Evolutionary conservation across 1,140 invertebrate genomes (phyloP).

Genomic region (Mercenaria mercenaria): DNA sequence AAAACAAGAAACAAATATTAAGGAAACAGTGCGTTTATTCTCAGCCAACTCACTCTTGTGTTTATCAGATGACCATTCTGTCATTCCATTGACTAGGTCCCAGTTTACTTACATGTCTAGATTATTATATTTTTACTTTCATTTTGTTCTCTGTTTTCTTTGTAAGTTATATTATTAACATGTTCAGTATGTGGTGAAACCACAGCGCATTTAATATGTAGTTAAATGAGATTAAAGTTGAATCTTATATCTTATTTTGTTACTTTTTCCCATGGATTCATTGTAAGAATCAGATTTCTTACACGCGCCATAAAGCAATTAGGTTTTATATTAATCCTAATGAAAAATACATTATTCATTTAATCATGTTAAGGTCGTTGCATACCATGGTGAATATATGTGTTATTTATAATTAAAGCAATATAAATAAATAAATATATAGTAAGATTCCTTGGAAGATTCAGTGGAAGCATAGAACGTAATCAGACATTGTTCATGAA

Average conservation of each 20-base stretch:
- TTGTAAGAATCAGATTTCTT: neutral
- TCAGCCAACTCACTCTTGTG: too few species aligned
- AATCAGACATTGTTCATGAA: too few species aligned
- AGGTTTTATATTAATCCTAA: neutral
- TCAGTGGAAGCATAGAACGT: too few species aligned
- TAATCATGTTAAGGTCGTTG: neutral
- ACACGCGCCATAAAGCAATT: constrained; percentile 26
- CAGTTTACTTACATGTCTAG: constrained; percentile 13
- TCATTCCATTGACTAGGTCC: neutral
- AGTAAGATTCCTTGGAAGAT: too few species aligned
- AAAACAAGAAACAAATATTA: too few species aligned
- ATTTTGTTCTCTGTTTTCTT: constrained; percentile 38
- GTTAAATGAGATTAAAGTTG: constrained; percentile 52
- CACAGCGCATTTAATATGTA: constrained; percentile 59
- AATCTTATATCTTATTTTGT: constrained; percentile 19
- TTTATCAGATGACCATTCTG: too few species aligned
- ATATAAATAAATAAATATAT: too few species aligned
- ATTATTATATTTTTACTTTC: constrained; percentile 36
- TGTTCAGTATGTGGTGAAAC: constrained; percentile 28
- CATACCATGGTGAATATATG: neutral
- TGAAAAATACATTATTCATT: neutral
- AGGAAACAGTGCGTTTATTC: too few species aligned
- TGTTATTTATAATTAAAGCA: too few species aligned
- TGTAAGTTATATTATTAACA: constrained; percentile 51
- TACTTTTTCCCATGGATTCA: constrained; percentile 27